These are phyloP conservation scores for Serilophus lunatus DNA, from an alignment of 2,113 vertebrate genomes.

Conservation along the genomic window DNA sequence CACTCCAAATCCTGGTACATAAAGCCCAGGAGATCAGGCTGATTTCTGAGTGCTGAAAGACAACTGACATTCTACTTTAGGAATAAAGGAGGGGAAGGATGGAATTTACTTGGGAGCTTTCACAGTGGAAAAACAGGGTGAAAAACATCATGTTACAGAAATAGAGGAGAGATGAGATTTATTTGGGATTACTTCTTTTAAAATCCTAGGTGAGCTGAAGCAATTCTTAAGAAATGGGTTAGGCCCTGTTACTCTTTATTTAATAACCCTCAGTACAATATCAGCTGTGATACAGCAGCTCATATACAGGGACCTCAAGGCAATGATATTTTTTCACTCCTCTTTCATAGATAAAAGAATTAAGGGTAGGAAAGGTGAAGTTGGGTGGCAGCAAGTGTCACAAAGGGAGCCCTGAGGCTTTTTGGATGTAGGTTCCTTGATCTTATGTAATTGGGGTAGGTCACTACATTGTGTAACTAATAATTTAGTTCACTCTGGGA, in stretches of 20 bases:
- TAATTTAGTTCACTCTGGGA: neutral
- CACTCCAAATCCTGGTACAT: neutral
- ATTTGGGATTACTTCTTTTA: neutral
- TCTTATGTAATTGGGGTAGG: neutral
- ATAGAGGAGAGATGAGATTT: neutral
- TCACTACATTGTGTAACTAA: neutral
- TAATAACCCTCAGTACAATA: neutral
- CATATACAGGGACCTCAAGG: neutral
- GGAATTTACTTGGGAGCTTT: neutral
- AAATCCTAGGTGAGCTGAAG: conserved; percentile 7
- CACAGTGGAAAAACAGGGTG: neutral
- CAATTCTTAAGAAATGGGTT: neutral
- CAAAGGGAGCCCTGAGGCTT: neutral
- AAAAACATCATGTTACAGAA: neutral
- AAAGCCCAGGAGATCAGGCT: neutral
- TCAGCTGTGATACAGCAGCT: neutral
- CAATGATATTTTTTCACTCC: neutral
- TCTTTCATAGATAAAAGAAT: neutral
- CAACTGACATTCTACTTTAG: neutral
- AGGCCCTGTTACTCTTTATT: neutral
- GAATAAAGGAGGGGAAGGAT: neutral
- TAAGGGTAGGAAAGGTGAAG: neutral
- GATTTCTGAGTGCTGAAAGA: neutral
- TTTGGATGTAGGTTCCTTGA: neutral
- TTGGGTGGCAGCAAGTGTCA: neutral